A percentile compares a stretch with the other conserved stretches of the same genome.
Conservation (phyloP, 2,888 invertebrate species). For the Clanis bilineata region DNA sequence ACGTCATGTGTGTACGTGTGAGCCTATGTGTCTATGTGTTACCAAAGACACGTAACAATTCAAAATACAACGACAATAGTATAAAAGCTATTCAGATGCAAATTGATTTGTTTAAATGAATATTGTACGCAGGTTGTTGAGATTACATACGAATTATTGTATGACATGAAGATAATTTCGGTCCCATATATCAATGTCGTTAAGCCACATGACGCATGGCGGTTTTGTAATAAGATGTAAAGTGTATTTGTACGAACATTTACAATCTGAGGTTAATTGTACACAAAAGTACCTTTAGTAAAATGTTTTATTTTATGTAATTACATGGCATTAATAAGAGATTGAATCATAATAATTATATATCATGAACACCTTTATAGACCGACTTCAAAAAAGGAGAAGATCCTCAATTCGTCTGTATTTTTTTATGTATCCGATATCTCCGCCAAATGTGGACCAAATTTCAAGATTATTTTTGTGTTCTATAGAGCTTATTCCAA, state of each 20-base stretch:
- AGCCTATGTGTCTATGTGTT: too few species aligned
- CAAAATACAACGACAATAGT: too few species aligned
- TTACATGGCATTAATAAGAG: background rate
- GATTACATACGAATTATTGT: background rate
- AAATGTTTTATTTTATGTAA: background rate
- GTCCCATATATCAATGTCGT: background rate
- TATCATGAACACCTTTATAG: background rate
- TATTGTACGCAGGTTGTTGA: background rate
- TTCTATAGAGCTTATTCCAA: too few species aligned
- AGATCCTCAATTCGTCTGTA: background rate
- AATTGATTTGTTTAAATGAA: background rate
- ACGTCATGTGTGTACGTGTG: too few species aligned
- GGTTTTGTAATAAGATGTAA: background rate
- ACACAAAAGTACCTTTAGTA: background rate
- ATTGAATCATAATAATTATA: background rate
- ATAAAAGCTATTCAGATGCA: background rate
- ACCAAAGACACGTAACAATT: too few species aligned
- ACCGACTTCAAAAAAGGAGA: too few species aligned
- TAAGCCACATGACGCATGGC: background rate
- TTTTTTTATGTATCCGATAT: too few species aligned
- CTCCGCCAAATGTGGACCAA: too few species aligned
- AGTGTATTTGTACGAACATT: background rate
- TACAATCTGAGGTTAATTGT: background rate
- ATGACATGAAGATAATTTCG: background rate
- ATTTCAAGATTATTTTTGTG: too few species aligned